Conservation (phyloP, 2,888 invertebrate species). For the Agrochola litura region DNA sequence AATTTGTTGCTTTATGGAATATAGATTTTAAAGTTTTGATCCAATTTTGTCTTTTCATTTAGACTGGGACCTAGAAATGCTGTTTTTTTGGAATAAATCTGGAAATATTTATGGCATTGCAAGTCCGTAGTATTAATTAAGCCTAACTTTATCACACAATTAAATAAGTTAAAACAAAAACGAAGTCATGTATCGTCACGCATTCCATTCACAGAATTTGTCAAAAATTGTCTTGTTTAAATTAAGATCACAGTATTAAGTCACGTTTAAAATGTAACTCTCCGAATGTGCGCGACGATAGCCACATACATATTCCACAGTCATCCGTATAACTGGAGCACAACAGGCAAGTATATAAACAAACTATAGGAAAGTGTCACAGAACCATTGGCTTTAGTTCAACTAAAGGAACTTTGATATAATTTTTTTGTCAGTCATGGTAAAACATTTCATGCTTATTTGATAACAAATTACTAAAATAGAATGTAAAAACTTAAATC, state of each 20-base stretch:
- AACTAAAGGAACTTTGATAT: conserved; percentile 66
- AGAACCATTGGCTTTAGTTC: conserved; percentile 78
- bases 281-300: conserved; percentile 86
- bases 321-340: conserved; percentile 84
- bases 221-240: conserved; percentile 89
- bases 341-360: conserved; percentile 77
- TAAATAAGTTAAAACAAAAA: conserved; percentile 86
- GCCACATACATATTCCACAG: conserved; percentile 89
- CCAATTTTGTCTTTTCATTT: conserved; percentile 70
- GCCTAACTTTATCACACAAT: conserved; percentile 88
- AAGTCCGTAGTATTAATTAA: conserved; percentile 82
- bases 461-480: conserved; percentile 65
- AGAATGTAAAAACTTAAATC: conserved; percentile 67
- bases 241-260: conserved; percentile 91
- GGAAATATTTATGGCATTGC: conserved; percentile 86
- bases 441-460: conserved; percentile 67
- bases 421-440: conserved; percentile 68
- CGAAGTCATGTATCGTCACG: conserved; percentile 82
- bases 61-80: conserved; percentile 84
- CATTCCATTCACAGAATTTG: conserved; percentile 85
- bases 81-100: conserved; percentile 84
- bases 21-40: conserved; percentile 69
- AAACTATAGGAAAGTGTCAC: conserved; percentile 81
- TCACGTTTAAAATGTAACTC: conserved; percentile 88
- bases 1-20: conserved; percentile 70